These are phyloP conservation scores for Callipepla californica DNA, from an alignment of 2,113 vertebrate species.

Conservation along the genomic window DNA sequence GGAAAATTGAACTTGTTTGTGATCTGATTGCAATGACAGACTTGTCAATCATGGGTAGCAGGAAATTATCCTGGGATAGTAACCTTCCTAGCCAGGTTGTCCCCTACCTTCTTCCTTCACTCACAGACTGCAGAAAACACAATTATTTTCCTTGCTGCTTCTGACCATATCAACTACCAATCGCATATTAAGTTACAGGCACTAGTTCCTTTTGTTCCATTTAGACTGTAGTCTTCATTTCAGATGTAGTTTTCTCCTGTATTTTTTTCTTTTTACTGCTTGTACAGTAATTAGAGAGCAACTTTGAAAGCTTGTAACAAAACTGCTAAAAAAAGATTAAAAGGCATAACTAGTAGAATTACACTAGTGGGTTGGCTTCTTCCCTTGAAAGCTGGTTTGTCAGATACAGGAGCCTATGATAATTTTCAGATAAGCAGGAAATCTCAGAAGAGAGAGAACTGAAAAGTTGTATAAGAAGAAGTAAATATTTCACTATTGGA, in stretches of 20 bases:
- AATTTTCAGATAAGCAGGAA: slow-evolving; percentile 1
- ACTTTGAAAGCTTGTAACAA: not conserved
- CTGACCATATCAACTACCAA: not conserved
- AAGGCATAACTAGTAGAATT: not conserved
- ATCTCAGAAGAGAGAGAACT: not conserved
- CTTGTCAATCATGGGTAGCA: not conserved
- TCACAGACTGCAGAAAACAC: not conserved
- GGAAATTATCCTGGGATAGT: not conserved
- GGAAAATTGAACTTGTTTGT: not conserved
- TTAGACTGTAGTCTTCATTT: not conserved
- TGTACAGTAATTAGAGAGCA: not conserved
- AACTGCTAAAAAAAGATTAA: not conserved
- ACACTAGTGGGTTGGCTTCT: not conserved
- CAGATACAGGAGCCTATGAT: not conserved
- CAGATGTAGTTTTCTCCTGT: not conserved
- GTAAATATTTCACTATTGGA: not conserved
- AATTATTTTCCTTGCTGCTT: not conserved
- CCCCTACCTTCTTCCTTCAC: not conserved
- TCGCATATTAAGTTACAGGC: not conserved
- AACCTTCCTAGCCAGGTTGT: not conserved
- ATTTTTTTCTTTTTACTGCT: not conserved
- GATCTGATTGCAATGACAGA: not conserved
- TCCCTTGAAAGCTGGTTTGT: not conserved
- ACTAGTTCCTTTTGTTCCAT: not conserved
- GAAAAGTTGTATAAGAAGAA: not conserved